Evolutionary conservation across 2,888 invertebrate species (phyloP).

Genomic region (Aporophyla nigra): DNA sequence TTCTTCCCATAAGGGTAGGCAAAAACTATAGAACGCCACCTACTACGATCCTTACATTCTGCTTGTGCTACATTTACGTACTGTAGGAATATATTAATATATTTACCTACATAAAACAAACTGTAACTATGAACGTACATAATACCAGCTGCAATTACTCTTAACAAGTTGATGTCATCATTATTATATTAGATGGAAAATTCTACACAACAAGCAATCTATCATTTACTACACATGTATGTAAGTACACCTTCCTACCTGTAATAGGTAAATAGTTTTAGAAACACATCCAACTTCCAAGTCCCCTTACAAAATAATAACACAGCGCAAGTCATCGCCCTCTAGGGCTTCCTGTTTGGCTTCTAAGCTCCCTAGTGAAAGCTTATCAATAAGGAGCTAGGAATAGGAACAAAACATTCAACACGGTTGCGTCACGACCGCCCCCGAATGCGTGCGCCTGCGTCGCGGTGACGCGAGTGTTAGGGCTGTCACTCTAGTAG

Average conservation of each 20-base stretch:
- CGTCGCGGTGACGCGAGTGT: conserved; percentile 45
- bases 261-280: neutral
- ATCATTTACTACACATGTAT: conserved; percentile 7
- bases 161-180: conserved; percentile 43
- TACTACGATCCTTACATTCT: no score
- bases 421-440: conserved; percentile 64
- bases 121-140: neutral
- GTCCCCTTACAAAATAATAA: conserved; percentile 52
- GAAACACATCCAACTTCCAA: conserved; percentile 27
- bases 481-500: conserved; percentile 50
- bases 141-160: conserved; percentile 19
- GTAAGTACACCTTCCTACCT: neutral
- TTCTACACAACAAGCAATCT: conserved; percentile 39
- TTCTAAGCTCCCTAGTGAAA: conserved; percentile 41
- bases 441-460: conserved; percentile 58
- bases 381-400: conserved; percentile 53
- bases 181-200: conserved; percentile 44
- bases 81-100: no score
- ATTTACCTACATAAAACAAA: neutral
- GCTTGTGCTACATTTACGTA: no score
- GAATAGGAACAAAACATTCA: conserved; percentile 54
- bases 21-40: no score
- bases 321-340: conserved; percentile 41
- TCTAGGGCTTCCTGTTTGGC: conserved; percentile 51
- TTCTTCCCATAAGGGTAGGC: no score